phyloP scores from a whole-genome alignment of 2,888 invertebrate species.

The Taphrorychus bicolor region DNA sequence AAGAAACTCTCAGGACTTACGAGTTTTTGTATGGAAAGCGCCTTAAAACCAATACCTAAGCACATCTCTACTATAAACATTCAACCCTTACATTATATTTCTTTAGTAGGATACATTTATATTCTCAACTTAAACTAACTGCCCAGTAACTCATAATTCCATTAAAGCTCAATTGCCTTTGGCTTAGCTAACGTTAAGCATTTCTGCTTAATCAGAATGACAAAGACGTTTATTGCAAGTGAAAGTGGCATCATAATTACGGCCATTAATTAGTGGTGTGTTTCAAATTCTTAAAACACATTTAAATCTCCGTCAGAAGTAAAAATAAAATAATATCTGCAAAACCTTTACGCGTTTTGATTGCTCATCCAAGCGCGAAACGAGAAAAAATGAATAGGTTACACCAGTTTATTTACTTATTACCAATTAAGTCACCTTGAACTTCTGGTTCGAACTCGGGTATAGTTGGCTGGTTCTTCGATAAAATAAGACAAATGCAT shows the following conservation, averaged over 20 bases:
- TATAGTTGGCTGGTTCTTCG: slow-evolving; percentile 17
- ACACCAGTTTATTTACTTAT: slow-evolving; percentile 12
- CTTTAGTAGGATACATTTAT: too few species aligned
- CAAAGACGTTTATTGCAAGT: neutral
- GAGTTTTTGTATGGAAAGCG: too few species aligned
- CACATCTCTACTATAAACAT: too few species aligned
- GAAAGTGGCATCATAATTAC: neutral
- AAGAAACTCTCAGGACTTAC: too few species aligned
- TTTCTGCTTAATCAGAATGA: neutral
- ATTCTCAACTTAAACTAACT: too few species aligned
- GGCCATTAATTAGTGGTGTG: neutral
- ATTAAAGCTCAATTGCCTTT: neutral
- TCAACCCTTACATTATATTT: too few species aligned
- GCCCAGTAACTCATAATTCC: neutral
- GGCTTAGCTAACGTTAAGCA: neutral
- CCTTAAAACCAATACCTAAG: too few species aligned
- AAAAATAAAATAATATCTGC: slow-evolving; percentile 1
- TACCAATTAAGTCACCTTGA: slow-evolving; percentile 24
- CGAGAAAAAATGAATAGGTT: slow-evolving; percentile 4
- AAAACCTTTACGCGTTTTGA: slow-evolving; percentile 20
- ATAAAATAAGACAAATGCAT: slow-evolving; percentile 14
- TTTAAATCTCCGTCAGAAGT: slow-evolving; percentile 1
- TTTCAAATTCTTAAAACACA: neutral
- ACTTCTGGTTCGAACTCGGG: slow-evolving; percentile 16
- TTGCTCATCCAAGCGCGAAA: slow-evolving; percentile 14